Base-by-base conservation (phyloP, 2,888 invertebrate genomes). In the Apotomis turbidana region DNA sequence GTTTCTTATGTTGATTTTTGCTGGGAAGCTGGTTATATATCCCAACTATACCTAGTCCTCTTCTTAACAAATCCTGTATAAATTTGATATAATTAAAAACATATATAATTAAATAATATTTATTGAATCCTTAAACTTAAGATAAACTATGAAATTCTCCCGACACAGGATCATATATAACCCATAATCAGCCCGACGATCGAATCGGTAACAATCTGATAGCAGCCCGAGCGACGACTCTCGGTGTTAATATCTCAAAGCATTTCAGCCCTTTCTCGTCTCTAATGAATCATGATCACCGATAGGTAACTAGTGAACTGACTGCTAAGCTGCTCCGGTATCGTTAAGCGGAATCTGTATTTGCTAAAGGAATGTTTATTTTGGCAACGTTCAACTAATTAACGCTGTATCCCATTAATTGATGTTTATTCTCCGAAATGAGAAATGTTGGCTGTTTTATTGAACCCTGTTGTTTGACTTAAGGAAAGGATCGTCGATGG, bases 211-310 rank as follows among this genome's bases (percentile, higher is more conserved):
- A 27, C 61, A 57, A 57, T 71, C 61, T 68, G 71, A 68, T 71
- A 54, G 13, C 44, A 41, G 15, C 13, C 36, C 55, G 8, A 44
- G 44, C 44, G 8, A 38, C 59, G 12, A 15, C 55, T 13, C 60
- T 27, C 51, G 71, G 81, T 81, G 85, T 85, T 88, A 89, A 88
- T 87, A 87, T 85, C 85, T 88, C 85, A 87, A 88, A 90, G 89
- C 86, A 83, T 84, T 80, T 77, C 78, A 79, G 79, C 85, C 81
- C 82, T 79, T 83, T 81, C 81, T 80, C 77, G 78, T 57, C 77
- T 78, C 77, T 85, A 87, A 88, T 86, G 84, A 87, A 87, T 84
- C 84, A 79, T 76, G 85, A 87, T 85, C 80, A 51, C 67, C 12
- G 61, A 62, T 67, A 49, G 49, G 49, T 49, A 62, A 71, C 67